phyloP scores from a whole-genome alignment of 2,113 vertebrate genomes.

The Ageneiosus marmoratus region DNA sequence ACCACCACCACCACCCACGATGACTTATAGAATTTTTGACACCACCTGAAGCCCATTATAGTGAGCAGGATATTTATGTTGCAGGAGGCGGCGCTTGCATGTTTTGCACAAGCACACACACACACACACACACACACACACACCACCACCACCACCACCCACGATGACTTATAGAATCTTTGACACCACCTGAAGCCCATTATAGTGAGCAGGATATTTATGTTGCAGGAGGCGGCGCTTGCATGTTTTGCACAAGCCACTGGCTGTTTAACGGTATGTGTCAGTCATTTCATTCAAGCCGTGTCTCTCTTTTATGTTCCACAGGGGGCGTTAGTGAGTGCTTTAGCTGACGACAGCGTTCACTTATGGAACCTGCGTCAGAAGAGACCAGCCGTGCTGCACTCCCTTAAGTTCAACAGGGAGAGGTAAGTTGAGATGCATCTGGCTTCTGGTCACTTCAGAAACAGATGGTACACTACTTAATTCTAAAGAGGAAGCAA shows the following conservation, averaged over 20 bases:
- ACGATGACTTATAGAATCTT: slow-evolving; percentile 31
- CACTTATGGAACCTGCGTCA: slow-evolving; percentile 99
- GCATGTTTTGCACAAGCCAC: not conserved
- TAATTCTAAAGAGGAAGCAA: not conserved
- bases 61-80: not conserved
- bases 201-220: slow-evolving; percentile 12
- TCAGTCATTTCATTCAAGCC: not conserved
- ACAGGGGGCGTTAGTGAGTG: slow-evolving; percentile 97
- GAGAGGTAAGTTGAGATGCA: slow-evolving; percentile 79
- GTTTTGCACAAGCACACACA: not conserved
- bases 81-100: not conserved
- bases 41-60: slow-evolving; percentile 23
- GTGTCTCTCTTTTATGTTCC: not conserved
- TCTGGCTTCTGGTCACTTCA: not conserved
- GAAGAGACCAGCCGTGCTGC: slow-evolving; percentile 95
- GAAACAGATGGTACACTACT: slow-evolving; percentile 8
- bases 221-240: not conserved
- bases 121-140: not conserved
- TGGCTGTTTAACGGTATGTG: not conserved
- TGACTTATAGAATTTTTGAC: slow-evolving; percentile 29
- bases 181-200: slow-evolving; percentile 15
- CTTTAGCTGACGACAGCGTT: slow-evolving; percentile 96
- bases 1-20: slow-evolving; percentile 17
- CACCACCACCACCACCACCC: slow-evolving; percentile 16
- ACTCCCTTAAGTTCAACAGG: slow-evolving; percentile 97